Conservation (phyloP, 1,140 invertebrate species). For the Drosophila bocqueti region DNA sequence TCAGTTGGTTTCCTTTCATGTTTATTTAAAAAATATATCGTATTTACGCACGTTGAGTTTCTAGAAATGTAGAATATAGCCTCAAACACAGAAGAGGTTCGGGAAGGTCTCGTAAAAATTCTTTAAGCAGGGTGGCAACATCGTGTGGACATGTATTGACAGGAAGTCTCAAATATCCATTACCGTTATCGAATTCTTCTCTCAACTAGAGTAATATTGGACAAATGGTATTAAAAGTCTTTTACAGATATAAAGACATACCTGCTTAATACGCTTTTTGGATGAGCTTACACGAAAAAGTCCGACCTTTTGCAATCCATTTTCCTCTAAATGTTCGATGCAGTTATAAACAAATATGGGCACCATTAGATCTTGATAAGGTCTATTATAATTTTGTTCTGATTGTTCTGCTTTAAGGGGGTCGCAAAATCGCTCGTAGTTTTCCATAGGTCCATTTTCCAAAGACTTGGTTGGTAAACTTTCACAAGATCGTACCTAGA, state of each 20-base stretch:
- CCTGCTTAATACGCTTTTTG: slow-evolving; percentile 96
- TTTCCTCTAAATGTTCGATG: slow-evolving; percentile 91
- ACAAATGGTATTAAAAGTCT: not conserved
- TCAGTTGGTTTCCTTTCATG: not conserved
- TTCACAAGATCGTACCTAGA: slow-evolving; percentile 75
- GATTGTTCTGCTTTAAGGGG: slow-evolving; percentile 43
- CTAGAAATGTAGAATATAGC: slow-evolving; percentile 94
- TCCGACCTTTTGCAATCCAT: slow-evolving; percentile 93
- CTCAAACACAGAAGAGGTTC: slow-evolving; percentile 96
- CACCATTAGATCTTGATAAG: slow-evolving; percentile 85
- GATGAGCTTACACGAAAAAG: slow-evolving; percentile 96
- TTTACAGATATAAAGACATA: slow-evolving; percentile 80
- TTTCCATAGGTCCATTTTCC: slow-evolving; percentile 20
- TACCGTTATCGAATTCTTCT: slow-evolving; percentile 95
- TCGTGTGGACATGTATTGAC: slow-evolving; percentile 95
- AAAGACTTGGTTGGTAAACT: slow-evolving; percentile 64
- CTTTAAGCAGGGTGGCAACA: slow-evolving; percentile 96
- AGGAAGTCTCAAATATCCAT: slow-evolving; percentile 89
- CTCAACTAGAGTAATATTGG: slow-evolving; percentile 88
- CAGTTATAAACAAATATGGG: slow-evolving; percentile 92
- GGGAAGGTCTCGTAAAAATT: slow-evolving; percentile 96
- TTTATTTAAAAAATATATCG: not conserved
- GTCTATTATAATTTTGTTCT: slow-evolving; percentile 83
- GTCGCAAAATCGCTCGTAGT: not conserved
- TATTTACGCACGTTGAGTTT: slow-evolving; percentile 95